Evolutionary conservation across 2,113 vertebrate species (phyloP), one percentile per base, ranked within the genome.

Genomic region (Channa maculata): DNA sequence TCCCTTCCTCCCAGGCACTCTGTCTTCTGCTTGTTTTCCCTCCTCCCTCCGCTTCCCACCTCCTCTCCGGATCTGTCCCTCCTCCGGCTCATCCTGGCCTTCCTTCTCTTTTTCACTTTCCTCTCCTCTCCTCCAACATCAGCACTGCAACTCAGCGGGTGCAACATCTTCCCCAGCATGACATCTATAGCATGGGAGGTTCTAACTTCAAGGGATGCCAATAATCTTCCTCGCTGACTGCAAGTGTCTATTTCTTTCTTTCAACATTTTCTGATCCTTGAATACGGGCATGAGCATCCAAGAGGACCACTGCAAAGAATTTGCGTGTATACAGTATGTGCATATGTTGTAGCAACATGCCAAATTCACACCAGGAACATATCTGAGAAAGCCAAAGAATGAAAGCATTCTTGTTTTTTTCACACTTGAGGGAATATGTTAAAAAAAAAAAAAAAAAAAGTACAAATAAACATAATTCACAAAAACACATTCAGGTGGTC

Each of bases 111-210:
- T 45, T 8, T 48, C 53, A 69, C 71, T 55, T 63, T 53, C 63
- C 43, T 37, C 14, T 66, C 34, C 38, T 53, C 63, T 43, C 52
- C 59, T 64, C 66, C 65, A 86, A 80, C 79, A 89, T 79, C 87
- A 65, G 75, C 59, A 59, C 69, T 7, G 66, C 76, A 84, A 71
- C 79, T 6, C 88, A 77, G 78, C 60, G 66, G 86, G 89, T 5
- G 68, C 68, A 68, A 3, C 85, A 86, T 89, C 66, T 60, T 8
- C 86, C 85, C 67, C 88, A 77, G 83, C 52, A 75, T 84, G 91
- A 65, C 77, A 58, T 83, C 84, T 38, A 8, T 0, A 54, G 69
- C 74, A 15, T n/a, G 67, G 77, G 71, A 75, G 54, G 61, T 67
- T 75, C 50, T 11, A 33, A 62, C 74, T 58, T 66, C 49, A 37